phyloP scores from a whole-genome alignment of 2,888 invertebrate genomes.

The Carabus problematicus region DNA sequence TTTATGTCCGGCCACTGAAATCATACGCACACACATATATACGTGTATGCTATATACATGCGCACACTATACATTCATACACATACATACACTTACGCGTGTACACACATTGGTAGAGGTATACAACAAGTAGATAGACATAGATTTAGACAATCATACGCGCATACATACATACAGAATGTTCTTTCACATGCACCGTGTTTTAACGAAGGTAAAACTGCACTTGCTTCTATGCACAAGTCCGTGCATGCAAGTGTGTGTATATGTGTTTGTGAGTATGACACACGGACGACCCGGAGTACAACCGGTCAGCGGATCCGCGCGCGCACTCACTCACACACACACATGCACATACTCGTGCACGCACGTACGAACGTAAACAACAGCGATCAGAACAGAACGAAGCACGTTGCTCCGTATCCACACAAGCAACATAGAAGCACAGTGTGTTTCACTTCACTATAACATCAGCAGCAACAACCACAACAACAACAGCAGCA shows the following conservation, averaged over 20 bases:
- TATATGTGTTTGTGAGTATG: background rate
- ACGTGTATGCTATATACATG: constrained; percentile 32
- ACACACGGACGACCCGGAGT: background rate
- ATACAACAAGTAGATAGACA: background rate
- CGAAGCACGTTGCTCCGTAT: constrained; percentile 18
- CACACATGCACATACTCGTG: constrained; percentile 41
- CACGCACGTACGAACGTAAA: constrained; percentile 44
- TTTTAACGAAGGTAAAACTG: background rate
- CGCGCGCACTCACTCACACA: background rate
- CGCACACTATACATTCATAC: constrained; percentile 26
- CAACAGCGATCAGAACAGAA: constrained; percentile 41
- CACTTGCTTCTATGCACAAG: too few species aligned
- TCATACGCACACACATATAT: constrained; percentile 48
- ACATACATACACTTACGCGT: constrained; percentile 7
- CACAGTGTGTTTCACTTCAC: too few species aligned
- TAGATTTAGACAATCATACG: too few species aligned
- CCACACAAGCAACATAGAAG: too few species aligned
- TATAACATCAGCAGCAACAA: background rate
- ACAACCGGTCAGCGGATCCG: constrained; percentile 5
- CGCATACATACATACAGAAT: too few species aligned
- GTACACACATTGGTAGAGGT: background rate
- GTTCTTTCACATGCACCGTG: background rate
- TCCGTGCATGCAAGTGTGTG: too few species aligned
- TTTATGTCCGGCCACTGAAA: constrained; percentile 50
- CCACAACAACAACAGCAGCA: background rate